Conservation (phyloP, 1,140 invertebrate species). For the Spodoptera litura region DNA sequence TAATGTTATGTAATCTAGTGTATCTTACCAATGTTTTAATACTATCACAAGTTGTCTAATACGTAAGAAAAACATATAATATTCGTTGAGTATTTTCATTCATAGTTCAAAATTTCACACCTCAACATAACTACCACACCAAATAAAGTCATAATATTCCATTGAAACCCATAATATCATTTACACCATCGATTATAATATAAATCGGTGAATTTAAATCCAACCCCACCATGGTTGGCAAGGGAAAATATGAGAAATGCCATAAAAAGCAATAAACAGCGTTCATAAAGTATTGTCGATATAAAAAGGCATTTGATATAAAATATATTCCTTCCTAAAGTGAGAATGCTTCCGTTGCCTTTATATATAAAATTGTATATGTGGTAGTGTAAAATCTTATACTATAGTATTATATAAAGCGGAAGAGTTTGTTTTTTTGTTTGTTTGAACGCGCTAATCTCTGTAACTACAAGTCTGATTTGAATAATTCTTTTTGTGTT, state of each 20-base stretch:
- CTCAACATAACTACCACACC: not conserved
- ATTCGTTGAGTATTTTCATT: not conserved
- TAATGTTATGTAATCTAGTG: no score
- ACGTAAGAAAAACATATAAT: no score
- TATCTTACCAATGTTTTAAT: no score
- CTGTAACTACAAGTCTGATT: no score
- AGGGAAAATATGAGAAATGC: constrained; percentile 76
- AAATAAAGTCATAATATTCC: not conserved
- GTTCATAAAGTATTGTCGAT: constrained; percentile 80
- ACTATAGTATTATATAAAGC: no score
- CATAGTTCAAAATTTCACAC: not conserved
- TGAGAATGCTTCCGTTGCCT: constrained; percentile 60
- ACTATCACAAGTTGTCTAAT: no score
- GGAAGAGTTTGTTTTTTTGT: no score
- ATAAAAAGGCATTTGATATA: constrained; percentile 69
- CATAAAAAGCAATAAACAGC: constrained; percentile 80
- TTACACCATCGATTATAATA: constrained; percentile 77
- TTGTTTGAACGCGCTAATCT: no score
- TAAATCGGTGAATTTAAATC: constrained; percentile 79
- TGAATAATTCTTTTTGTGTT: no score
- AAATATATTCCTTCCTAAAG: constrained; percentile 71
- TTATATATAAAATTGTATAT: no score
- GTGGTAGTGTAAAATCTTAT: no score
- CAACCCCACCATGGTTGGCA: constrained; percentile 55
- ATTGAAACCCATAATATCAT: constrained; percentile 58